phyloP scores from a whole-genome alignment of 2,888 invertebrate species.

The Coremacera marginata region DNA sequence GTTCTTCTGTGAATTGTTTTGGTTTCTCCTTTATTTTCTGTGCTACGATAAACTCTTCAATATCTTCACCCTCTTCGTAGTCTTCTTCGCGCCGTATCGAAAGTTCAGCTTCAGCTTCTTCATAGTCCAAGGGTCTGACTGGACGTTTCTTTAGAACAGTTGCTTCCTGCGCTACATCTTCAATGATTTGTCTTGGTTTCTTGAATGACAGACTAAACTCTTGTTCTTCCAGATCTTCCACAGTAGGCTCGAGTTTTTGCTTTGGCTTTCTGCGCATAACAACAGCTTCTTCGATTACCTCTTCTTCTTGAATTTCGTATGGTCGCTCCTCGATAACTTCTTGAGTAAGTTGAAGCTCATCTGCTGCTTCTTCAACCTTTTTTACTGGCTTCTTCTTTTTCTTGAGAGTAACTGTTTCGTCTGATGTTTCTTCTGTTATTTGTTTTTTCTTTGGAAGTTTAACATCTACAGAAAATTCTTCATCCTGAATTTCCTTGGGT shows the following conservation, averaged over 20 bases:
- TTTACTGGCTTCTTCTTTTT: constrained; percentile 63
- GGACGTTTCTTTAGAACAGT: constrained; percentile 68
- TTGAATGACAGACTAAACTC: constrained; percentile 64
- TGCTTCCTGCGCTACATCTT: constrained; percentile 68
- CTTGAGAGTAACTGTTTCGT: constrained; percentile 62
- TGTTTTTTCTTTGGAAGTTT: constrained; percentile 59
- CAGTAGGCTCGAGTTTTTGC: constrained; percentile 56
- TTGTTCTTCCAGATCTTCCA: constrained; percentile 65
- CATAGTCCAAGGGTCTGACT: constrained; percentile 57
- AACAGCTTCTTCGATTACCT: constrained; percentile 65
- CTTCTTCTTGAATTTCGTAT: constrained; percentile 73
- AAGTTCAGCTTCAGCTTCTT: constrained; percentile 67
- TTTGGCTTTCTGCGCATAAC: constrained; percentile 61
- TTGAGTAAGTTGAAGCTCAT: constrained; percentile 63
- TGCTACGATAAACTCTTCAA: constrained; percentile 71
- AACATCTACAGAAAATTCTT: constrained; percentile 64
- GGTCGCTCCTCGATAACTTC: constrained; percentile 66
- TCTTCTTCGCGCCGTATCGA: constrained; percentile 65
- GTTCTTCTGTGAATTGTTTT: constrained; percentile 72
- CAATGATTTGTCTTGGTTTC: constrained; percentile 67
- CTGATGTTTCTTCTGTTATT: constrained; percentile 63
- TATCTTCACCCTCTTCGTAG: constrained; percentile 69
- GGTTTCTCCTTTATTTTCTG: constrained; percentile 71
- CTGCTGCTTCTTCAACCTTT: constrained; percentile 63
- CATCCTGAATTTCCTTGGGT: constrained; percentile 58